Evolutionary conservation across 2,888 invertebrate species (phyloP).

Genomic region (Halictus ligatus): DNA sequence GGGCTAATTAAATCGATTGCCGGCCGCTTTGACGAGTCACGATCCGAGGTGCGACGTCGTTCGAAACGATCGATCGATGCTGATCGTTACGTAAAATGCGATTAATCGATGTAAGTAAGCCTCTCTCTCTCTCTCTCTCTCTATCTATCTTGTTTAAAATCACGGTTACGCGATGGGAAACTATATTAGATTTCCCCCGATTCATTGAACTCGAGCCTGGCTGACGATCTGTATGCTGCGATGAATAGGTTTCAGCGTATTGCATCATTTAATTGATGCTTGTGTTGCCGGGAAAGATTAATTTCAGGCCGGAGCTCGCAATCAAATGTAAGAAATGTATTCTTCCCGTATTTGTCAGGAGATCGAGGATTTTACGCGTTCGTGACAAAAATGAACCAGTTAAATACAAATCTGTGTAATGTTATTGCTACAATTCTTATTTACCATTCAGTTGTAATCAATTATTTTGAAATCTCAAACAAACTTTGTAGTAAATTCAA

Average conservation of each 20-base stretch:
- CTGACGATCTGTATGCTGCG: background rate
- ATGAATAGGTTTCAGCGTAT: background rate
- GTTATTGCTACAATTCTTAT: too few species aligned
- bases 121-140: slow-evolving; percentile 8
- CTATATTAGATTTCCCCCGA: slow-evolving; percentile 25
- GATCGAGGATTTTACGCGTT: too few species aligned
- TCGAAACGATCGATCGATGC: slow-evolving; percentile 18
- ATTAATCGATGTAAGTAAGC: slow-evolving; percentile 27
- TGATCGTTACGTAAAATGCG: background rate
- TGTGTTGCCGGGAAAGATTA: background rate
- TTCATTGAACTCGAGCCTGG: background rate
- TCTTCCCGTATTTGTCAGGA: too few species aligned
- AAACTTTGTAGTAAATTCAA: too few species aligned
- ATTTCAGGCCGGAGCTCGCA: background rate
- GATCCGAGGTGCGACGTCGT: slow-evolving; percentile 20
- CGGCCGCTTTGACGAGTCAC: slow-evolving; percentile 15
- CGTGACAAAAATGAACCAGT: too few species aligned
- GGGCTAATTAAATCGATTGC: slow-evolving; percentile 68
- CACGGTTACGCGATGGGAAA: slow-evolving; percentile 9
- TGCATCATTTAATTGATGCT: background rate
- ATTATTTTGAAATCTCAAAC: too few species aligned
- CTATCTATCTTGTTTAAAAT: slow-evolving; percentile 26
- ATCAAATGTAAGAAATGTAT: too few species aligned
- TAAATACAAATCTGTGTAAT: too few species aligned
- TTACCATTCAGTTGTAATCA: too few species aligned